Conservation (phyloP, 2,113 vertebrate species). For the Piprites chloris region DNA sequence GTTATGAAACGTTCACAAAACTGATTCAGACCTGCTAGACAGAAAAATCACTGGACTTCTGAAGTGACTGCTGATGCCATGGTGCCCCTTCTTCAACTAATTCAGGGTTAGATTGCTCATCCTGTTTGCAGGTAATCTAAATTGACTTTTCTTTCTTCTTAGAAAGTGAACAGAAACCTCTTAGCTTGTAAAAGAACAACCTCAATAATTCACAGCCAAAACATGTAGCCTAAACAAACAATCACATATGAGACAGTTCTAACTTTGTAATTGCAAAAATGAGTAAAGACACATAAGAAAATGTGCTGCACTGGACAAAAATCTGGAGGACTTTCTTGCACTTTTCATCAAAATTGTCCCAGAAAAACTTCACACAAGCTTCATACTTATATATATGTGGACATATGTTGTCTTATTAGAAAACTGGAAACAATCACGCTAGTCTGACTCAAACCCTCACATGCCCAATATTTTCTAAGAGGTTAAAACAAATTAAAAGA, state of each 20-base stretch:
- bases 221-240: not conserved
- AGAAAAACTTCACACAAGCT: not conserved
- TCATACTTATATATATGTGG: not conserved
- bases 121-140: not conserved
- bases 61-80: not conserved
- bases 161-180: not conserved
- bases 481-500: not conserved
- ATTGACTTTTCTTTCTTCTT: not conserved
- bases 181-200: not conserved
- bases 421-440: rapidly evolving
- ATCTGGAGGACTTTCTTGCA: not conserved
- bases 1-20: not conserved
- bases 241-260: not conserved
- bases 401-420: not conserved
- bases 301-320: not conserved
- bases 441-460: not conserved
- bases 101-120: not conserved
- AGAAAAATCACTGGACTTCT: not conserved
- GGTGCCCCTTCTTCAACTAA: not conserved
- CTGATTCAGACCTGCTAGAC: not conserved
- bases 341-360: not conserved
- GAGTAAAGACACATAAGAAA: not conserved
- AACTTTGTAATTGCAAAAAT: not conserved
- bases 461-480: not conserved
- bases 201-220: not conserved